These are phyloP conservation scores for Dynastes tityus DNA, from an alignment of 2,888 invertebrate species.

Conservation along the genomic window DNA sequence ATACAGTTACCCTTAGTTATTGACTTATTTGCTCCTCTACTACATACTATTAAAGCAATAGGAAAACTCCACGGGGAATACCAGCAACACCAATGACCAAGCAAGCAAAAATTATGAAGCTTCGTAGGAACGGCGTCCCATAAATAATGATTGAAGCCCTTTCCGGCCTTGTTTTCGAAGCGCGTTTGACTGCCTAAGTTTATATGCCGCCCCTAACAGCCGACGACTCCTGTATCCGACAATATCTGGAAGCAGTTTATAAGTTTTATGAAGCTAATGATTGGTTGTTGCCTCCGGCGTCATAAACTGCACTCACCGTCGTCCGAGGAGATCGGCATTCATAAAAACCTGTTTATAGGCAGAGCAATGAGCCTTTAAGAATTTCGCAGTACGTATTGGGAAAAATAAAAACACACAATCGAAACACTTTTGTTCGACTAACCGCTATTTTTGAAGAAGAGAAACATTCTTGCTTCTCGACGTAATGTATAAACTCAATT, in stretches of 20 bases:
- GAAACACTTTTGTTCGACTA: constrained; percentile 8
- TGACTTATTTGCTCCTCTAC: not conserved
- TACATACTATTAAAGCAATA: not conserved
- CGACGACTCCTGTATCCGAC: constrained; percentile 42
- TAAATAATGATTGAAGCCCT: constrained; percentile 25
- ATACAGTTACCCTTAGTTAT: too few species aligned
- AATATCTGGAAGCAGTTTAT: constrained; percentile 53
- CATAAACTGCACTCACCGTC: constrained; percentile 41
- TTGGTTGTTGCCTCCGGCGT: constrained; percentile 54
- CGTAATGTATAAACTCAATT: too few species aligned
- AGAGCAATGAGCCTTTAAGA: constrained; percentile 29
- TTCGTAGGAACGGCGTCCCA: constrained; percentile 9
- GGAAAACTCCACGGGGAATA: not conserved
- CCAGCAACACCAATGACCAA: constrained; percentile 3
- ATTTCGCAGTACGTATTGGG: constrained; percentile 10
- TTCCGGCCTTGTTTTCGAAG: constrained; percentile 34
- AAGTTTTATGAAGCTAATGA: constrained; percentile 57
- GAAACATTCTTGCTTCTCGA: too few species aligned
- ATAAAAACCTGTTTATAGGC: constrained; percentile 40
- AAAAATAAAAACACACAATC: not conserved
- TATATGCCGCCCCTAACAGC: constrained; percentile 41
- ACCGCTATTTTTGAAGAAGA: constrained; percentile 1
- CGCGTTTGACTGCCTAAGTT: constrained; percentile 36
- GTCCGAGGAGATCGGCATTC: constrained; percentile 42
- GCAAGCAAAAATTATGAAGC: constrained; percentile 33